A percentile compares a stretch with the other conserved stretches of the same genome.
Conservation (phyloP, 2,888 invertebrate species). For the Syrphus vitripennis region DNA sequence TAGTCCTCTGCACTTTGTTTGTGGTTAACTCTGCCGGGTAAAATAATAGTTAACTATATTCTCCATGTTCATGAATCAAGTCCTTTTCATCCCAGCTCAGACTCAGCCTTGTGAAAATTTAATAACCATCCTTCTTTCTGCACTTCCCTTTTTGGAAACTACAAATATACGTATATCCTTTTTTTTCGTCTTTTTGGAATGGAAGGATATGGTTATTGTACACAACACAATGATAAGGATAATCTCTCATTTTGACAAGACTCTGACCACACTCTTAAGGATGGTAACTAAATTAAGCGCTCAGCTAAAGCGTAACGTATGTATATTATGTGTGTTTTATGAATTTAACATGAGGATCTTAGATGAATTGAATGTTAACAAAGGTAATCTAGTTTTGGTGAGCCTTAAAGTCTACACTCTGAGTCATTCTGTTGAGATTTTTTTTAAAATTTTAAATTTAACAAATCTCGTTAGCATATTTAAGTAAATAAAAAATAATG, state of each 20-base stretch:
- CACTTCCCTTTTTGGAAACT: background rate
- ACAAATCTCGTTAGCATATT: too few species aligned
- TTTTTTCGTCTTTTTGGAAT: background rate
- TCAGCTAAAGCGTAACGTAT: background rate
- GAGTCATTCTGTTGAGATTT: background rate
- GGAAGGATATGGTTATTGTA: slow-evolving; percentile 15
- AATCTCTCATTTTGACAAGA: slow-evolving; percentile 54
- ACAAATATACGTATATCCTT: background rate
- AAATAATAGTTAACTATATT: background rate
- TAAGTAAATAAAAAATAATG: too few species aligned
- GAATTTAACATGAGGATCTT: slow-evolving; percentile 20
- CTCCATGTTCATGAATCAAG: background rate
- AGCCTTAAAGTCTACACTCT: background rate
- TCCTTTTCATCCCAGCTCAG: background rate
- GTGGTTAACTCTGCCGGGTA: background rate
- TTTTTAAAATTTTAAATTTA: too few species aligned
- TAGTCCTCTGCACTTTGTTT: background rate
- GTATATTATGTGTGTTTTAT: background rate
- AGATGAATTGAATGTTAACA: slow-evolving; percentile 17
- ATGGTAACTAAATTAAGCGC: slow-evolving; percentile 21
- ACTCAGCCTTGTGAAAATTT: slow-evolving; percentile 34
- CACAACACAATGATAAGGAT: slow-evolving; percentile 38
- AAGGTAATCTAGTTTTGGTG: slow-evolving; percentile 30
- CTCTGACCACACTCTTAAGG: slow-evolving; percentile 19
- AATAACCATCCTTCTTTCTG: slow-evolving; percentile 37